A percentile compares a stretch with the other conserved stretches of the same genome.
These are phyloP conservation scores for Tipula confusa DNA, from an alignment of 2,888 invertebrate species.

Conservation along the genomic window DNA sequence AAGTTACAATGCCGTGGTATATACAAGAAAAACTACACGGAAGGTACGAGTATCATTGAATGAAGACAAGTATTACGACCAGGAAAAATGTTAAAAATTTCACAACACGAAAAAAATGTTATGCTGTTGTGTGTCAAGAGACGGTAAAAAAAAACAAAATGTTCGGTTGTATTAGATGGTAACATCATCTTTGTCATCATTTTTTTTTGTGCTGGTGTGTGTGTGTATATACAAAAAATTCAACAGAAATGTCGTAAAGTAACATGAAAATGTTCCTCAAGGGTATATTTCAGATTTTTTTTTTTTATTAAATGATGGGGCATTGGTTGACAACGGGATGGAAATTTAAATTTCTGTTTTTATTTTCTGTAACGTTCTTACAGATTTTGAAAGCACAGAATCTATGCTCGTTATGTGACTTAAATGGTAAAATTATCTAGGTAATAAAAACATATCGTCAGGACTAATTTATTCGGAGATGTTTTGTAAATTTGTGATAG, in stretches of 20 bases:
- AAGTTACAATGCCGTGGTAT: neutral
- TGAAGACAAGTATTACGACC: neutral
- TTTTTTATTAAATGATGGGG: neutral
- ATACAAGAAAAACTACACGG: neutral
- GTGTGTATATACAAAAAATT: neutral
- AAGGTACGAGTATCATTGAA: neutral
- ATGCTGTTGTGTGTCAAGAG: constrained; percentile 9
- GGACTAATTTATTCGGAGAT: neutral
- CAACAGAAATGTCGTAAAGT: neutral
- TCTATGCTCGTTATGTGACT: neutral
- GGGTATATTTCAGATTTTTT: neutral
- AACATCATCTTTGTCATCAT: constrained; percentile 20
- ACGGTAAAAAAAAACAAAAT: neutral
- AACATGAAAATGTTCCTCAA: constrained; percentile 9
- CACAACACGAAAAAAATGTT: neutral
- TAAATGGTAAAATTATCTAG: neutral
- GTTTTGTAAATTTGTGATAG: too few relatives aligned
- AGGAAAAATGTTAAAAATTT: neutral
- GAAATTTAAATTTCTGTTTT: neutral
- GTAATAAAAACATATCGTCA: neutral
- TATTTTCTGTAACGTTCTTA: neutral
- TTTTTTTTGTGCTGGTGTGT: neutral
- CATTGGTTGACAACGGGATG: neutral
- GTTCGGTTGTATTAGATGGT: neutral
- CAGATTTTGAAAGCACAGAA: neutral